Conservation (phyloP, 2,797 vertebrate species). For the Microctenopoma steveboyesi region DNA sequence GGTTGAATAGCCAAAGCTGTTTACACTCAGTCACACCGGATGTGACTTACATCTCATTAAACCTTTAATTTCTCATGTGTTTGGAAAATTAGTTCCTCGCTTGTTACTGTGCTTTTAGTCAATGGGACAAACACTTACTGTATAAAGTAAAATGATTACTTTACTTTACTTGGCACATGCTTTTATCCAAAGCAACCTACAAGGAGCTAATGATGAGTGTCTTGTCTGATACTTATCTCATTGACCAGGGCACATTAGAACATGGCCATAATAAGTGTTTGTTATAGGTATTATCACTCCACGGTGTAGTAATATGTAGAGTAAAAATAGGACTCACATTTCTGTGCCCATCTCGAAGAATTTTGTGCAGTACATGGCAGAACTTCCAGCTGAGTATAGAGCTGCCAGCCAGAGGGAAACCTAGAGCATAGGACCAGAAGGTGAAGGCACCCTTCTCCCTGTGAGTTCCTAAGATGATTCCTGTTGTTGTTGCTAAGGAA, state of each 20-base stretch:
- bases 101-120: neutral
- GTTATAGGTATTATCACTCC: neutral
- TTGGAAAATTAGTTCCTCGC: neutral
- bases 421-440: slow-evolving; percentile 97
- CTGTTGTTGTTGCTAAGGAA: slow-evolving; percentile 83
- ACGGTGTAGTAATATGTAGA: neutral
- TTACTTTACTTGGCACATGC: no score
- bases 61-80: neutral
- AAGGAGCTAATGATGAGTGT: no score
- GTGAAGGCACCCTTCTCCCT: slow-evolving; percentile 96
- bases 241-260: neutral
- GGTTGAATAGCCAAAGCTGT: neutral
- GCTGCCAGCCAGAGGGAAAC: slow-evolving; percentile 91
- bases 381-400: slow-evolving; percentile 99
- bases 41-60: neutral
- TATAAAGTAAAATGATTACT: neutral
- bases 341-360: slow-evolving; percentile 93
- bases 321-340: slow-evolving; percentile 80
- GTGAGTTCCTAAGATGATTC: slow-evolving; percentile 96
- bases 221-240: no score
- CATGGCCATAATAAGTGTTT: neutral
- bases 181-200: no score
- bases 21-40: neutral
- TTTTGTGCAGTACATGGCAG: slow-evolving; percentile 96
- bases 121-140: neutral